Conservation (phyloP, 2,113 vertebrate genomes). For the Dromas ardeola region DNA sequence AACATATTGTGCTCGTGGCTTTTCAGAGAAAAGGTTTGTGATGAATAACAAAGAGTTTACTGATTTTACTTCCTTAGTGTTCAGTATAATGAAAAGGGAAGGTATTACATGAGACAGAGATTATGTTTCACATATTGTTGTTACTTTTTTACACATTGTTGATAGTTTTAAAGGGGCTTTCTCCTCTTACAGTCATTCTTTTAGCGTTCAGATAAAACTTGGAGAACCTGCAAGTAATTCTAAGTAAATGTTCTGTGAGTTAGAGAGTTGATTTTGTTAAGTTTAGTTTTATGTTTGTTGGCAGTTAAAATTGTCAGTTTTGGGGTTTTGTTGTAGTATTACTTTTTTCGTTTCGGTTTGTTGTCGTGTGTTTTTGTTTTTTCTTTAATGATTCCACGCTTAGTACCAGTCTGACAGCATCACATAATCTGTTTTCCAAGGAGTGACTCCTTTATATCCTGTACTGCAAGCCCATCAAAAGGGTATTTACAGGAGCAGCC, state of each 20-base stretch:
- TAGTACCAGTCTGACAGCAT: not conserved
- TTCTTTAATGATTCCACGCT: not conserved
- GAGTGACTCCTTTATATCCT: not conserved
- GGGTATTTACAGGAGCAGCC: not conserved
- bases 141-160: not conserved
- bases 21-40: not conserved
- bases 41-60: not conserved
- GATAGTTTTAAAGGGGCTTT: not conserved
- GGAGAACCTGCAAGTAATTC: not conserved
- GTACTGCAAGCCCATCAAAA: not conserved
- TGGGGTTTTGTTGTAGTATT: not conserved
- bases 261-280: not conserved
- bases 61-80: not conserved
- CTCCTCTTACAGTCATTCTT: not conserved
- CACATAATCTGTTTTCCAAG: not conserved
- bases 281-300: not conserved
- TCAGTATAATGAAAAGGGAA: not conserved
- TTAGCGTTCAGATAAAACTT: not conserved
- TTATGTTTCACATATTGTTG: not conserved
- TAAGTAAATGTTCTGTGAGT: not conserved
- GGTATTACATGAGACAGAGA: not conserved
- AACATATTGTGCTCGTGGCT: not conserved
- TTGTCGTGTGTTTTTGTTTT: not conserved
- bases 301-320: not conserved
- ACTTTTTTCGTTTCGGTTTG: not conserved